These are phyloP conservation scores for Peromyscus leucopus DNA, from an alignment of 2,113 vertebrate species.

Conservation along the genomic window DNA sequence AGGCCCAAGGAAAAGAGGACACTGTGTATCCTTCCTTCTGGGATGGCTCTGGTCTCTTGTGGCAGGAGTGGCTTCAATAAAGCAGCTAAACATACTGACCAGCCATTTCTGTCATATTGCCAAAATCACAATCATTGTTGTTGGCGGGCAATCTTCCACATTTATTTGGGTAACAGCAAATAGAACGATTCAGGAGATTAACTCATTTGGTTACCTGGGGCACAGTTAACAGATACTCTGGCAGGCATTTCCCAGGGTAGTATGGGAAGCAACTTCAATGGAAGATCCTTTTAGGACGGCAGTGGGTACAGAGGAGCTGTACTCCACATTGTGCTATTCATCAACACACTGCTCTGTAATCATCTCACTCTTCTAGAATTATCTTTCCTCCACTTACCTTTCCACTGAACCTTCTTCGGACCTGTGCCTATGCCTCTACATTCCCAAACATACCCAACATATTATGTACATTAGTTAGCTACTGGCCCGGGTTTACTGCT, in stretches of 20 bases:
- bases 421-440: background rate
- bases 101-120: conserved; percentile 62
- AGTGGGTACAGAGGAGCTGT: background rate
- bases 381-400: background rate
- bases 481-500: background rate
- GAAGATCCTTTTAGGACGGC: conserved; percentile 37
- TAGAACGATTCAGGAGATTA: conserved; percentile 41
- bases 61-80: conserved; percentile 38
- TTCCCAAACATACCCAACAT: background rate
- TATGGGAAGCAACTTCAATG: background rate
- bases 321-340: background rate
- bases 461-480: background rate
- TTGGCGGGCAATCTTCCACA: conserved; percentile 62
- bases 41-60: conserved; percentile 44
- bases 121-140: conserved; percentile 70
- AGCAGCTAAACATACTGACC: conserved; percentile 27
- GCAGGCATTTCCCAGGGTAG: conserved; percentile 18
- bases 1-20: background rate
- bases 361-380: background rate
- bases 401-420: background rate
- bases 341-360: background rate
- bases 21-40: background rate
- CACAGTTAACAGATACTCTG: conserved; percentile 50
- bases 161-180: conserved; percentile 67
- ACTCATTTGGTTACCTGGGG: conserved; percentile 53